Percentiles rank a stretch among this genome's conserved stretches.
Evolutionary conservation across 2,113 vertebrate genomes (phyloP).

Genomic region (Mesitornis unicolor): DNA sequence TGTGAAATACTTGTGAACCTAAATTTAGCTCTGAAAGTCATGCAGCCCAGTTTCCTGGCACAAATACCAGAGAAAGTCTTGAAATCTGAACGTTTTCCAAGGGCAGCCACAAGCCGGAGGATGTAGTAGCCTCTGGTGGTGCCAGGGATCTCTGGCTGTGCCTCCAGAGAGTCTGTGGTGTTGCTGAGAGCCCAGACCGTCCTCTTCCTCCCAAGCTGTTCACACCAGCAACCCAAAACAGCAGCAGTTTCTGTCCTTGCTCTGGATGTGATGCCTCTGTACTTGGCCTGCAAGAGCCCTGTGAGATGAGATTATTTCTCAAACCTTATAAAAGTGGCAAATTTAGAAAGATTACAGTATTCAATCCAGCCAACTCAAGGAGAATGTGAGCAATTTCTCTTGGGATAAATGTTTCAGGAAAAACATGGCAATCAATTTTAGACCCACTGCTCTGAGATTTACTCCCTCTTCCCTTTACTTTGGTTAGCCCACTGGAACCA

Average conservation of each 20-base stretch:
- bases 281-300: neutral
- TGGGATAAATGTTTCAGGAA: neutral
- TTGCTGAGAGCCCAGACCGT: neutral
- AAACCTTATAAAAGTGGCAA: neutral
- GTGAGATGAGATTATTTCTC: neutral
- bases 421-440: neutral
- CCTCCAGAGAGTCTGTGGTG: fast-evolving
- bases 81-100: constrained; percentile 6
- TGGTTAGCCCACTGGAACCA: neutral
- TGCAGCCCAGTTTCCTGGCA: constrained; percentile 19
- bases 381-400: neutral
- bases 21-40: constrained; percentile 54
- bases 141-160: neutral
- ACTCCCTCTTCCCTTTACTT: neutral
- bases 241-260: neutral
- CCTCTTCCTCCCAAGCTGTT: neutral
- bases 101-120: neutral
- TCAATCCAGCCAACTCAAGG: neutral
- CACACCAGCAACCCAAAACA: neutral
- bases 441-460: neutral
- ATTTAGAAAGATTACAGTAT: neutral
- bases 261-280: neutral
- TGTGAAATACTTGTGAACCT: neutral
- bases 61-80: constrained; percentile 40
- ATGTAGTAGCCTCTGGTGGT: neutral